Evolutionary conservation across 2,888 invertebrate species (phyloP).

Genomic region (Seladonia tumulorum): DNA sequence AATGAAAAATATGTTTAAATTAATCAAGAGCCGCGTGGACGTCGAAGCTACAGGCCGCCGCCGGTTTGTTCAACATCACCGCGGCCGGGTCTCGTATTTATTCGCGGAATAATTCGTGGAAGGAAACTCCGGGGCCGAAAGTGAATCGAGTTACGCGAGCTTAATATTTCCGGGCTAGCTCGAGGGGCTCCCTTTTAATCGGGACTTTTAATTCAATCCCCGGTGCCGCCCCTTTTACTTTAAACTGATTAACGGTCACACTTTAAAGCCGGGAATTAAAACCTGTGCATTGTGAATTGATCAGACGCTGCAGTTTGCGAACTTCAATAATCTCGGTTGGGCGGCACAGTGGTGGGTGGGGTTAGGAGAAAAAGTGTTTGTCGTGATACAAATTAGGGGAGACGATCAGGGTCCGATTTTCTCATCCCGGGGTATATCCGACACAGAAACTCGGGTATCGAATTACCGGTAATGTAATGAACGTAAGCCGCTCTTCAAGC

Average conservation of each 20-base stretch:
- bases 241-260: constrained; percentile 53
- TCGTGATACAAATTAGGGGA: not conserved
- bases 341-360: not conserved
- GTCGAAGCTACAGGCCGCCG: too few relatives aligned
- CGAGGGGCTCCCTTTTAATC: constrained; percentile 56
- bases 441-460: not conserved
- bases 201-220: constrained; percentile 60
- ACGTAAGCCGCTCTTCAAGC: not conserved
- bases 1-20: not conserved
- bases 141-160: constrained; percentile 46
- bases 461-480: constrained; percentile 1
- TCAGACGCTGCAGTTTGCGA: not conserved
- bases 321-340: not conserved
- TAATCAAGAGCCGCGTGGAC: not conserved
- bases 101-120: constrained; percentile 25
- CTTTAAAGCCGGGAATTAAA: constrained; percentile 42
- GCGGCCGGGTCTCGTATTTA: constrained; percentile 15
- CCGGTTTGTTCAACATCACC: not conserved
- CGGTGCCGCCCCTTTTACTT: constrained; percentile 52
- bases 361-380: not conserved
- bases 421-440: not conserved
- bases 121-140: constrained; percentile 21
- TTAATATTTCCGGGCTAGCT: constrained; percentile 49
- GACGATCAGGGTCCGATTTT: not conserved
- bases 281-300: constrained; percentile 12